phyloP scores from a whole-genome alignment of 2,797 vertebrate genomes.

The Syngnathus acus region DNA sequence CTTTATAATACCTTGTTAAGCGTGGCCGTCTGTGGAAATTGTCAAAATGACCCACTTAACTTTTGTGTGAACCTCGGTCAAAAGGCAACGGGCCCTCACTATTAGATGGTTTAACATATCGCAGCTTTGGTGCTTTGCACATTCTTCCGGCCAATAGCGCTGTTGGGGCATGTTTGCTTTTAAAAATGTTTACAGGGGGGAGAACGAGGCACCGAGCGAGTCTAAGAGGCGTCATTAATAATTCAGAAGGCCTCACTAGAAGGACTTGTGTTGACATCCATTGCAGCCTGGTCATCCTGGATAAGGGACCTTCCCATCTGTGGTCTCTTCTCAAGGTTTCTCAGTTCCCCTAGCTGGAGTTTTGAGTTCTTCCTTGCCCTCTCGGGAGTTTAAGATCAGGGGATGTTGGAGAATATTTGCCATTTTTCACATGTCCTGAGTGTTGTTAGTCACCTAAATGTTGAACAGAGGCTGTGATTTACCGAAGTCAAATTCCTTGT shows the following conservation, averaged over 20 bases:
- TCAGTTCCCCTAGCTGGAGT: no score
- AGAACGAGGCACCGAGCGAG: slow-evolving; percentile 5
- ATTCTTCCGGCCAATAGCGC: slow-evolving; percentile 33
- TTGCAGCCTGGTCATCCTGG: no score
- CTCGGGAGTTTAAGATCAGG: no score
- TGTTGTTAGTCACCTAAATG: no score
- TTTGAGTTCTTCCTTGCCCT: no score
- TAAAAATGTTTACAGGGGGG: slow-evolving; percentile 2
- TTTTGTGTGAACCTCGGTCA: slow-evolving; percentile 48
- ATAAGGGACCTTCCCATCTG: no score
- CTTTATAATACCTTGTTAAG: slow-evolving; percentile 36
- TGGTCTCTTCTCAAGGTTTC: no score
- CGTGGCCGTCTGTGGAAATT: slow-evolving; percentile 36
- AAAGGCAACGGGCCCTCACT: slow-evolving; percentile 42
- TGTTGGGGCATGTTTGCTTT: slow-evolving; percentile 18
- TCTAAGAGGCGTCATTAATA: slow-evolving; percentile 28
- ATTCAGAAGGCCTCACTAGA: slow-evolving; percentile 21
- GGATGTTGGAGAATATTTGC: no score
- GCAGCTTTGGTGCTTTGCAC: slow-evolving; percentile 45
- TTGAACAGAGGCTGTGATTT: no score
- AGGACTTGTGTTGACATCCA: slow-evolving; percentile 9
- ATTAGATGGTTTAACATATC: slow-evolving; percentile 60
- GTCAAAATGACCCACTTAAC: slow-evolving; percentile 55
- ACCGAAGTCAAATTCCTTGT: no score
- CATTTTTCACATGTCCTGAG: no score